Percentiles rank a stretch among this genome's conserved stretches.
phyloP scores from a whole-genome alignment of 2,888 invertebrate species.

The Drosophila maculinotata region DNA sequence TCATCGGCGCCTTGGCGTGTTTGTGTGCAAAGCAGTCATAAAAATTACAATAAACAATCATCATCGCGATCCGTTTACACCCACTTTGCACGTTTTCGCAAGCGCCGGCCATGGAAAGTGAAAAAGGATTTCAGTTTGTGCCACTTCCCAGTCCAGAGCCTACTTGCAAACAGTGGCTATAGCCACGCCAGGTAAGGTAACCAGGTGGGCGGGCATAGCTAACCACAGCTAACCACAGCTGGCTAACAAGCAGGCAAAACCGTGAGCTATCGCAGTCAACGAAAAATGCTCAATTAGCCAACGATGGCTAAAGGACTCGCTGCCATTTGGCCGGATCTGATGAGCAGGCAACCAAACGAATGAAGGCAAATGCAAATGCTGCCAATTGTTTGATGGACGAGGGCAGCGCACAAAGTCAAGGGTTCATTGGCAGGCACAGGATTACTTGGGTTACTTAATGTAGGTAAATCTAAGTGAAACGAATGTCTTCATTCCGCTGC shows the following conservation, averaged over 20 bases:
- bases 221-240: conserved; percentile 32
- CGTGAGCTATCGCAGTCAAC: conserved; percentile 62
- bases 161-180: conserved; percentile 12
- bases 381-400: conserved; percentile 80
- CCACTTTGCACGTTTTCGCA: conserved; percentile 81
- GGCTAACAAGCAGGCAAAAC: conserved; percentile 68
- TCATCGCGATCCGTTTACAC: conserved; percentile 81
- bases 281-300: conserved; percentile 77
- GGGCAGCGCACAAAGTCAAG: conserved; percentile 61
- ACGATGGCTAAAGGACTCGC: conserved; percentile 49
- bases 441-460: conserved; percentile 43
- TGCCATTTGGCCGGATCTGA: conserved; percentile 47
- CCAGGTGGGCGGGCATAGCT: conserved; percentile 24
- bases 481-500: conserved; percentile 70
- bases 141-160: conserved; percentile 16
- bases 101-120: conserved; percentile 59
- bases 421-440: conserved; percentile 62
- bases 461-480: conserved; percentile 55
- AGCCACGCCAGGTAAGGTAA: conserved; percentile 8
- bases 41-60: conserved; percentile 82
- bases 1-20: conserved; percentile 76
- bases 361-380: conserved; percentile 63
- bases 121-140: conserved; percentile 72
- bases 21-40: conserved; percentile 83
- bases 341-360: conserved; percentile 20